Evolutionary conservation across 2,113 vertebrate genomes (phyloP).

Genomic region (Isurus oxyrinchus): DNA sequence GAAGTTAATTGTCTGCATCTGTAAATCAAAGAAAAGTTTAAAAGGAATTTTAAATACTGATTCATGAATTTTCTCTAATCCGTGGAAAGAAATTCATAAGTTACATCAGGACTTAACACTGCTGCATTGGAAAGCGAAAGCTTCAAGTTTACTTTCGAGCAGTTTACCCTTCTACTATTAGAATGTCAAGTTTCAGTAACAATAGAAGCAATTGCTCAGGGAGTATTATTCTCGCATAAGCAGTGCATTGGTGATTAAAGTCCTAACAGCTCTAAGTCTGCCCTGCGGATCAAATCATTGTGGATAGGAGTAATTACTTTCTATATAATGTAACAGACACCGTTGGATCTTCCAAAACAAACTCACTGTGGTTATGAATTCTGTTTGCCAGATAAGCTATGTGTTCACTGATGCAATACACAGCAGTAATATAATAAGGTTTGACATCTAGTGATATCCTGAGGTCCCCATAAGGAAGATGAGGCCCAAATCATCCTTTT

Average conservation of each 20-base stretch:
- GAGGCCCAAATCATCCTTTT: neutral
- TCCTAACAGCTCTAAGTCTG: neutral
- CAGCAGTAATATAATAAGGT: neutral
- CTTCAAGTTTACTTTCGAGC: neutral
- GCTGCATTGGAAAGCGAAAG: too few species aligned
- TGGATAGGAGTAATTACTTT: conserved; percentile 18
- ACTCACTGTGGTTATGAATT: neutral
- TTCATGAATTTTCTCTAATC: neutral
- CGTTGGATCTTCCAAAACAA: neutral
- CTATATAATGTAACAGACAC: neutral
- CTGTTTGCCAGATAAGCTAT: neutral
- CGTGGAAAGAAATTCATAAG: neutral
- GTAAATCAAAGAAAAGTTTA: neutral
- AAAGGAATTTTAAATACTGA: neutral
- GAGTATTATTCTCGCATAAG: neutral
- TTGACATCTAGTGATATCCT: neutral
- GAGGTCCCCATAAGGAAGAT: neutral
- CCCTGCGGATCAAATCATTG: neutral
- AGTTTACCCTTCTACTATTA: neutral
- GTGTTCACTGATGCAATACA: neutral
- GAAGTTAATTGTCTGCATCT: neutral
- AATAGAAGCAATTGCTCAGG: neutral
- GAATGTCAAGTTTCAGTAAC: neutral
- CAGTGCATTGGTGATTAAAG: neutral
- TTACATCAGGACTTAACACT: neutral